Percentiles rank a stretch among this genome's conserved stretches.
phyloP scores from a whole-genome alignment of 2,888 invertebrate genomes.

The Philereme transversata region DNA sequence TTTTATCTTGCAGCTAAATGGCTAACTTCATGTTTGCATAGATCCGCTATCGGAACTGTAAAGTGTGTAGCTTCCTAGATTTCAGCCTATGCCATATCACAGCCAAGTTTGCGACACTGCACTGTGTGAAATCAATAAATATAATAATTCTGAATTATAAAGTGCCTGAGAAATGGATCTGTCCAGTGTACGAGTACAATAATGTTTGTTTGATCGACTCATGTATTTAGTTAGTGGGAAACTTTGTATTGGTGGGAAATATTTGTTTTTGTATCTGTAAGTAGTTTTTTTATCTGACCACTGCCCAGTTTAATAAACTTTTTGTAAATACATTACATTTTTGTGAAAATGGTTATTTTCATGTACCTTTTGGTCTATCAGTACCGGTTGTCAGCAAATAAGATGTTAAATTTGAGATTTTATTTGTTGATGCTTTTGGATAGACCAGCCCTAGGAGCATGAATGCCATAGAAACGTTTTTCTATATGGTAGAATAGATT shows the following conservation, averaged over 20 bases:
- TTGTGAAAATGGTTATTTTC: too few relatives aligned
- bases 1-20: too few relatives aligned
- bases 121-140: slow-evolving; percentile 28
- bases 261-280: slow-evolving; percentile 32
- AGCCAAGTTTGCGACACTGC: not conserved
- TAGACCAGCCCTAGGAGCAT: too few relatives aligned
- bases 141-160: slow-evolving; percentile 28
- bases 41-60: too few relatives aligned
- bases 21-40: too few relatives aligned
- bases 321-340: slow-evolving; percentile 76
- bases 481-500: too few relatives aligned
- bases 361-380: too few relatives aligned
- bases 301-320: slow-evolving; percentile 65
- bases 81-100: slow-evolving; percentile 13
- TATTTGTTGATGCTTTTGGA: too few relatives aligned
- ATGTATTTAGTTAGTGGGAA: slow-evolving; percentile 23
- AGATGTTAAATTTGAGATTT: too few relatives aligned
- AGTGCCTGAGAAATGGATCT: slow-evolving; percentile 33
- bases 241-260: slow-evolving; percentile 32
- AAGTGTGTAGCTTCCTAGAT: not conserved
- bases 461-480: too few relatives aligned
- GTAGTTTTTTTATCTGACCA: slow-evolving; percentile 45
- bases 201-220: slow-evolving; percentile 11
- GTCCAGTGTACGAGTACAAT: slow-evolving; percentile 23
- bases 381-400: too few relatives aligned